Percentiles rank a stretch among this genome's conserved stretches.
Conservation (phyloP, 2,113 vertebrate species). For the Dicaeum eximium region DNA sequence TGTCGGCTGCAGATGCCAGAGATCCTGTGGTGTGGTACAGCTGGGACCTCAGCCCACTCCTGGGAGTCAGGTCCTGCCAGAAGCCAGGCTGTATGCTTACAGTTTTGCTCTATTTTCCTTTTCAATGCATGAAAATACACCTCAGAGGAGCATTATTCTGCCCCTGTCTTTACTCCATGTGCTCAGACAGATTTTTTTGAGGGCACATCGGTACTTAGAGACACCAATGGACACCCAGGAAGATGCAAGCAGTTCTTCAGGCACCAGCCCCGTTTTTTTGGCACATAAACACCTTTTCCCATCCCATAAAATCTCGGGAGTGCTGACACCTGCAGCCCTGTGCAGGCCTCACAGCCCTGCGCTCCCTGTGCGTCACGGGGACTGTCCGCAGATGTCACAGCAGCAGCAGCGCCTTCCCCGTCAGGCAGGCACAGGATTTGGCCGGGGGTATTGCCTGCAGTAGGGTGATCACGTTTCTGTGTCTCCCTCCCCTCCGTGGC, state of each 20-base stretch:
- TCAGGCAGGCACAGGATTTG: background rate
- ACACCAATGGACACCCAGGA: rapidly evolving
- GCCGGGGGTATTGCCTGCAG: background rate
- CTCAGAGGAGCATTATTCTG: background rate
- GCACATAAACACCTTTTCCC: background rate
- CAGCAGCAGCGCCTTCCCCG: background rate
- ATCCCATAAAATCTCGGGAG: background rate
- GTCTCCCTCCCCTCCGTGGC: background rate
- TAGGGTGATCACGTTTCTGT: rapidly evolving
- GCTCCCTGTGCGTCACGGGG: rapidly evolving
- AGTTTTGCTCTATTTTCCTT: background rate
- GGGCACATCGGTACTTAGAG: background rate
- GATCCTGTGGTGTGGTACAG: background rate
- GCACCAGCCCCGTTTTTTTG: background rate
- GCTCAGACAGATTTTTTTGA: background rate
- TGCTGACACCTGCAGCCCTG: background rate
- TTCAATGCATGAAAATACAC: background rate
- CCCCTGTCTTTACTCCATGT: background rate
- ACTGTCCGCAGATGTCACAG: rapidly evolving
- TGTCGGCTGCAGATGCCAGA: background rate
- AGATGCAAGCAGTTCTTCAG: background rate
- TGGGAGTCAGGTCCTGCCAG: background rate
- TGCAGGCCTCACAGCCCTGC: background rate
- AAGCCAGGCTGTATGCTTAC: background rate
- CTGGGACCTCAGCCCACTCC: background rate